Conservation (phyloP, 2,113 vertebrate genomes). For the Merops nubicus region DNA sequence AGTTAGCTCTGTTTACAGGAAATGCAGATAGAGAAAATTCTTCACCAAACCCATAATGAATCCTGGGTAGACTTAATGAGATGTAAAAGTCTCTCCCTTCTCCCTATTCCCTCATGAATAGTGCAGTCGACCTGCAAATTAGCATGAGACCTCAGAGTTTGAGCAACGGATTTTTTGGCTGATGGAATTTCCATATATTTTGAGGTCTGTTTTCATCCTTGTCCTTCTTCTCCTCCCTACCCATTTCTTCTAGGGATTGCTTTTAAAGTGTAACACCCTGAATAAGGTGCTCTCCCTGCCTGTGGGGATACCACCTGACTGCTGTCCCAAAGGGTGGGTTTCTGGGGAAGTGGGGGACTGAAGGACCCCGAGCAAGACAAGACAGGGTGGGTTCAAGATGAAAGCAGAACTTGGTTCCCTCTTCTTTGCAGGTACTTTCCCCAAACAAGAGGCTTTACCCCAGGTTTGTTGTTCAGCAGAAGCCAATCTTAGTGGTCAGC, state of each 20-base stretch:
- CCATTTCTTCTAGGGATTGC: background rate
- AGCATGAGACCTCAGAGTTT: background rate
- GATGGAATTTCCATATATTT: background rate
- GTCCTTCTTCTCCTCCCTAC: background rate
- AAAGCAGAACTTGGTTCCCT: no score
- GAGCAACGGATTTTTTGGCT: background rate
- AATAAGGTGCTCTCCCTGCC: background rate
- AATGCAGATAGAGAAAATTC: background rate
- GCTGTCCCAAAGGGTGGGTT: background rate
- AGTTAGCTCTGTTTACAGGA: background rate
- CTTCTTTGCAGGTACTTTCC: background rate
- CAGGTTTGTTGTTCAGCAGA: background rate
- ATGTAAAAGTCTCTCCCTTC: background rate
- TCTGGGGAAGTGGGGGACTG: background rate
- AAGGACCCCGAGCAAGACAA: background rate
- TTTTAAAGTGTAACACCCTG: background rate
- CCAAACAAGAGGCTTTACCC: accelerated
- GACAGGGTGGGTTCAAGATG: accelerated
- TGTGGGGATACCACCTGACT: no score
- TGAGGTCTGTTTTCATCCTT: background rate
- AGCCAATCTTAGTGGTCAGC: background rate
- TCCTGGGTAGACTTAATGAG: background rate
- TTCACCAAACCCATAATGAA: background rate
- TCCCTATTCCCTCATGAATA: background rate
- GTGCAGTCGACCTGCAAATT: background rate